Evolutionary conservation across 2,888 invertebrate genomes (phyloP).

Genomic region (Calliopum simillimum): DNA sequence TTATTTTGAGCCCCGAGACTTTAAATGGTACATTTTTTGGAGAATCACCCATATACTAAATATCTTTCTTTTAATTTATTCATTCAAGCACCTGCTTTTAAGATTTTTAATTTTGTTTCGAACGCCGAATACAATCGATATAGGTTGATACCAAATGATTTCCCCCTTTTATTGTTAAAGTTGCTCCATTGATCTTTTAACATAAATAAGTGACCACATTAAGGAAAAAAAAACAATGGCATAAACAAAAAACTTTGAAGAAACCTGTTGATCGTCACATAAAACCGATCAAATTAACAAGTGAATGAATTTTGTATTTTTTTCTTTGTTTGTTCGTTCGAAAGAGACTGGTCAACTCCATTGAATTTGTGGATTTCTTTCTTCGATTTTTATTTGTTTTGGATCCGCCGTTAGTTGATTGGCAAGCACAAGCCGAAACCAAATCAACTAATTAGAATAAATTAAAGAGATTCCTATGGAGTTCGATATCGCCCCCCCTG

Average conservation of each 20-base stretch:
- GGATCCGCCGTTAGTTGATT: slow-evolving; percentile 18
- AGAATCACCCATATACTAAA: neutral
- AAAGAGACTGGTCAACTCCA: neutral
- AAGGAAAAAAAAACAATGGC: neutral
- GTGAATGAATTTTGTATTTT: slow-evolving; percentile 36
- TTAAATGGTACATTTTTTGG: neutral
- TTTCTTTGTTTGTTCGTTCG: no score
- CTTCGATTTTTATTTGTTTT: neutral
- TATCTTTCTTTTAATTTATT: slow-evolving; percentile 33
- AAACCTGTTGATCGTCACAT: slow-evolving; percentile 27
- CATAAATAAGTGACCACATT: neutral
- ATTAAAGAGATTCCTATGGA: slow-evolving; percentile 14
- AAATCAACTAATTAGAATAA: slow-evolving; percentile 36
- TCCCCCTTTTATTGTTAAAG: neutral
- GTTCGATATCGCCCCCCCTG: no score
- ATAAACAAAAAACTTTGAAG: neutral
- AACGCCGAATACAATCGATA: slow-evolving; percentile 2
- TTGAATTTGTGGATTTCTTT: neutral
- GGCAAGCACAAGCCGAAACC: slow-evolving; percentile 31
- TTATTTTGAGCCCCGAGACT: no score
- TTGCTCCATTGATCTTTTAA: slow-evolving; percentile 21
- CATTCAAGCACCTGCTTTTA: slow-evolving; percentile 25
- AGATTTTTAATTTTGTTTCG: no score
- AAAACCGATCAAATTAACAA: slow-evolving; percentile 18
- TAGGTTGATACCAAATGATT: neutral